A percentile compares a stretch with the other conserved stretches of the same genome.
Conservation (phyloP, 2,888 invertebrate genomes). For the Timandra comae region DNA sequence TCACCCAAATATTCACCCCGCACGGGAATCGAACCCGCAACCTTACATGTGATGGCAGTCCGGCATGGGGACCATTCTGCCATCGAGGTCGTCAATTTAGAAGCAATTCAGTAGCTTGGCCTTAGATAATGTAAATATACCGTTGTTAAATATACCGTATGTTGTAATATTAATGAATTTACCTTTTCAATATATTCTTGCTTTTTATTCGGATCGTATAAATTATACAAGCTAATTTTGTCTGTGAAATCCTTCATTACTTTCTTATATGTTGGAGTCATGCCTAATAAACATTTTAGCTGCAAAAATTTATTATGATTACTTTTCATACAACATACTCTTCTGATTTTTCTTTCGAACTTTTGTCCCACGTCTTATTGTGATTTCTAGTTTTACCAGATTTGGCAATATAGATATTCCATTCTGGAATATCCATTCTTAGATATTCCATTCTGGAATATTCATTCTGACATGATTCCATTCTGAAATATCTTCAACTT, state of each 20-base stretch:
- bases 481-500: too few species aligned
- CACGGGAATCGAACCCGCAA: too few species aligned
- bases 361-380: neutral
- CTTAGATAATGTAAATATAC: too few species aligned
- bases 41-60: too few species aligned
- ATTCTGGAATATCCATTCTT: too few species aligned
- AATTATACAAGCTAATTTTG: conserved; percentile 15
- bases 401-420: too few species aligned
- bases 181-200: conserved; percentile 15
- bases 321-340: neutral
- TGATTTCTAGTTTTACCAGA: conserved; percentile 4
- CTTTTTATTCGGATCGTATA: conserved; percentile 6
- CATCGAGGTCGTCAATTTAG: too few species aligned
- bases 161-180: too few species aligned
- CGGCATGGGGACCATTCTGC: too few species aligned
- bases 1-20: too few species aligned
- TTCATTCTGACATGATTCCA: neutral
- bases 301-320: conserved; percentile 1
- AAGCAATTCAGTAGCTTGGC: too few species aligned
- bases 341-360: neutral
- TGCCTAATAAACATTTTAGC: conserved; percentile 12
- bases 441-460: neutral
- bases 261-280: conserved; percentile 9
- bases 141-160: too few species aligned
- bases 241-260: conserved; percentile 17